Conservation (phyloP, 2,888 invertebrate species). For the Andrena trimmerana region DNA sequence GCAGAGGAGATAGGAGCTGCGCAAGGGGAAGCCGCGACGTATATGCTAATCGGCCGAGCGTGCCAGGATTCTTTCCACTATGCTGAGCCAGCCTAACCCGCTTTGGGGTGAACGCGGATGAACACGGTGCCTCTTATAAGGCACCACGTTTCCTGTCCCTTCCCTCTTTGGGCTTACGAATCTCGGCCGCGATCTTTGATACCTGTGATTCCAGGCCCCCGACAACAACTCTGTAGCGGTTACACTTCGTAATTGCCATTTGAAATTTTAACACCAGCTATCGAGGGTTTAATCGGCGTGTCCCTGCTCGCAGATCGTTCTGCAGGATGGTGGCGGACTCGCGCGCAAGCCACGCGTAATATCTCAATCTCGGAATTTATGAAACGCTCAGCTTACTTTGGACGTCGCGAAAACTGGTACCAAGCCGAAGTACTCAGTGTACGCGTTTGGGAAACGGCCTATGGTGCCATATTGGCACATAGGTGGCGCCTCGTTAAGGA, state of each 20-base stretch:
- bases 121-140: conserved; percentile 61
- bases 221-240: neutral
- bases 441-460: too few relatives aligned
- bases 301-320: conserved; percentile 9
- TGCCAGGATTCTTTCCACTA: conserved; percentile 66
- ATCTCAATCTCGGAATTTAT: neutral
- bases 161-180: conserved; percentile 8
- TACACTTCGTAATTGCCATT: conserved; percentile 6
- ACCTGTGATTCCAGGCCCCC: neutral
- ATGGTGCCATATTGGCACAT: too few relatives aligned
- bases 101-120: conserved; percentile 72
- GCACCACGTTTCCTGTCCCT: conserved; percentile 50
- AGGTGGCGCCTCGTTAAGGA: too few relatives aligned
- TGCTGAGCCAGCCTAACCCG: conserved; percentile 67
- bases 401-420: too few relatives aligned
- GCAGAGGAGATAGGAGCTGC: conserved; percentile 60
- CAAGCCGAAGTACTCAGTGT: too few relatives aligned
- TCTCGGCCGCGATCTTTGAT: conserved; percentile 25
- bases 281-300: conserved; percentile 4
- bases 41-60: conserved; percentile 78
- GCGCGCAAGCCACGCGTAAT: neutral
- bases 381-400: neutral
- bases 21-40: conserved; percentile 57
- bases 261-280: conserved; percentile 18
- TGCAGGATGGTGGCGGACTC: neutral